Base-by-base conservation (phyloP, 2,888 invertebrate genomes). In the Nesidiocoris tenuis region DNA sequence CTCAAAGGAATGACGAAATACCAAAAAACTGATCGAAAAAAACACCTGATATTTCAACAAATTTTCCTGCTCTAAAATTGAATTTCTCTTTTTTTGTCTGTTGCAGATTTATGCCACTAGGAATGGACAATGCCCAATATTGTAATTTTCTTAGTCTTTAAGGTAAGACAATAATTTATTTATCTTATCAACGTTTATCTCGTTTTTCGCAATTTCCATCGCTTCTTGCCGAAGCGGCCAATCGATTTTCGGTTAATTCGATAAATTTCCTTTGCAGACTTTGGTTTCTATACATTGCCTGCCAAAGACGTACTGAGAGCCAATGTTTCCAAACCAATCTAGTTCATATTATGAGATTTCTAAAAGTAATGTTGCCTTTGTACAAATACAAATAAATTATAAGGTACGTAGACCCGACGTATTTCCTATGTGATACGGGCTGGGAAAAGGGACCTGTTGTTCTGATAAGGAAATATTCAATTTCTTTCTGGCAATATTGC, bases 271-370 rank as follows among this genome's bases (percentile, higher is more conserved):
- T 75, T 81, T 81, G 23, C 80, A 85, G 84, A 84, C 84, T 84
- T 84, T 84, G 84, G 84, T 84, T 85, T 85, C 84, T 84, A 85
- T 84, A 84, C 84, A 84, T 85, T 84, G 84, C 85, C 85, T 85
- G 85, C 85, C 85, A 85, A 85, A 85, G 85, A 85, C 84, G 84
- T 84, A 85, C 85, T 85, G 84, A 85, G 84, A 80, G 84, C 85
- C 84, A 85, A 85, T 85, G 85, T 85, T 85, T 85, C 84, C 84
- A 85, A 83, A 85, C 85, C 84, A 85, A 84, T 85, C 85, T 85
- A 85, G 85, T 85, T 85, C 85, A 85, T 84, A 84, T 71, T 71
- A 71, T 84, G 85, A 85, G 84, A 85, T 85, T 85, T 85, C 84
- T 85, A 85, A 84, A 83, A 84, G 84, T 85, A 84, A 84, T 84